A percentile compares a stretch with the other conserved stretches of the same genome.
Evolutionary conservation across 2,113 vertebrate genomes (phyloP).

Genomic region (Tetrax tetrax): DNA sequence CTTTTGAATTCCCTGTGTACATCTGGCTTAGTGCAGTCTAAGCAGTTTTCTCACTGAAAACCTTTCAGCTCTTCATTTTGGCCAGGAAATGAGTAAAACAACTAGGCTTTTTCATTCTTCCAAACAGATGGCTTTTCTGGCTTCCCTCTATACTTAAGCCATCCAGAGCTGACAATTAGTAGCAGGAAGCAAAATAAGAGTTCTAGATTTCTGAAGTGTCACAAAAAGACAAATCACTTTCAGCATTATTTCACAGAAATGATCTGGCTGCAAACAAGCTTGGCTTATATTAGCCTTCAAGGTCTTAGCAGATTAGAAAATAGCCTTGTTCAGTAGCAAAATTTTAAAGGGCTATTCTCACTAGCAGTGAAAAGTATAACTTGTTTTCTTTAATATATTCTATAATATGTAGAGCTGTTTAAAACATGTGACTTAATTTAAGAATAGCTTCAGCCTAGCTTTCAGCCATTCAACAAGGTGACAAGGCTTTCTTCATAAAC

Average conservation of each 20-base stretch:
- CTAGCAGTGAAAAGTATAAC: background rate
- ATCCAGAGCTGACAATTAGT: slow-evolving; percentile 56
- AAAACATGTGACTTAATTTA: background rate
- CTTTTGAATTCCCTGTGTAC: slow-evolving; percentile 20
- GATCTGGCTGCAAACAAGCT: background rate
- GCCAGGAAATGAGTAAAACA: slow-evolving; percentile 71
- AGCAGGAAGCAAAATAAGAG: slow-evolving; percentile 57
- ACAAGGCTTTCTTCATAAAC: background rate
- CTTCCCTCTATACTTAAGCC: slow-evolving; percentile 42
- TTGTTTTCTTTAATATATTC: background rate
- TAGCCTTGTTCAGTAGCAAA: background rate
- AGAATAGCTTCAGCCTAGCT: background rate
- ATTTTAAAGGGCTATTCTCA: background rate
- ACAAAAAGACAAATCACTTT: background rate
- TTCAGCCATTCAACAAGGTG: background rate
- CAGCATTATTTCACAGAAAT: background rate
- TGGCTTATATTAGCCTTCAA: background rate
- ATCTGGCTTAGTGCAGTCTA: slow-evolving; percentile 68
- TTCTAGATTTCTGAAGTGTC: slow-evolving; percentile 33
- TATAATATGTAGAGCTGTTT: background rate
- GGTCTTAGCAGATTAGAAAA: background rate
- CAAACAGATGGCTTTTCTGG: slow-evolving; percentile 70
- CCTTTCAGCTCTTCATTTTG: slow-evolving; percentile 67
- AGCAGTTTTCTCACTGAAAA: slow-evolving; percentile 69
- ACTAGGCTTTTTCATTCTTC: slow-evolving; percentile 65